Evolutionary conservation across 1,140 invertebrate species (phyloP), one percentile per base, ranked within the genome.

Genomic region (Chlorops oryzae): DNA sequence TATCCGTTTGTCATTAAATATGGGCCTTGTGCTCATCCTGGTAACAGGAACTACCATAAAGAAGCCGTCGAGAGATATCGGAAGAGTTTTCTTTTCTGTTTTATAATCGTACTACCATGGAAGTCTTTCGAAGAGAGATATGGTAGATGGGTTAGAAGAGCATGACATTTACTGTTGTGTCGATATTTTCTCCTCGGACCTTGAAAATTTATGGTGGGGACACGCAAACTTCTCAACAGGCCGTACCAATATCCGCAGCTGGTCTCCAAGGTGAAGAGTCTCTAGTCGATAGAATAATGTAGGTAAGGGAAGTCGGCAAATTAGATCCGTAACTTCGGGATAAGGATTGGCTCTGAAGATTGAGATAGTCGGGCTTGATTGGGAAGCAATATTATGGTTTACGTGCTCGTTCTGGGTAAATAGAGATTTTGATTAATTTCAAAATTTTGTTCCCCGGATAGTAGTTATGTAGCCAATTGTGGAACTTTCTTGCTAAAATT

Each of bases 311-410:
- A 86, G 82, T 87, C 69, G 71, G 77, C 79, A 86, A 87, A 82
- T 78, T 83, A 74, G 83, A 86, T 86, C 82, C 82, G 82, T 88
- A 86, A 84, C 82, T 84, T 55, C 53, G 81, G 82, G 77, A 85
- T 76, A 84, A 83, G 80, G 25, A 49, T 84, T 84, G 80, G 80
- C 80, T 84, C 82, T 84, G 79, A 81, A 78, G 81, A 77, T 57
- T 51, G 49, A 37, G 49, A 51, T 38, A 51, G 28, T 52, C 35
- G 42, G 50, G 35, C 25, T 46, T 40, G 23, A 46, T 52, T 52
- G 50, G 49, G 50, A 51, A 51, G 24, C 50, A 51, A 51, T 51
- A 44, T 21, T 43, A 51, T 45, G 42, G 50, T 52, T 52, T 46
- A 46, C 22, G 42, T 46, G 25, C 37, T 52, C 50, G 41, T 53